Conservation (phyloP, 2,797 vertebrate genomes). For the Craterocephalus amniculus region DNA sequence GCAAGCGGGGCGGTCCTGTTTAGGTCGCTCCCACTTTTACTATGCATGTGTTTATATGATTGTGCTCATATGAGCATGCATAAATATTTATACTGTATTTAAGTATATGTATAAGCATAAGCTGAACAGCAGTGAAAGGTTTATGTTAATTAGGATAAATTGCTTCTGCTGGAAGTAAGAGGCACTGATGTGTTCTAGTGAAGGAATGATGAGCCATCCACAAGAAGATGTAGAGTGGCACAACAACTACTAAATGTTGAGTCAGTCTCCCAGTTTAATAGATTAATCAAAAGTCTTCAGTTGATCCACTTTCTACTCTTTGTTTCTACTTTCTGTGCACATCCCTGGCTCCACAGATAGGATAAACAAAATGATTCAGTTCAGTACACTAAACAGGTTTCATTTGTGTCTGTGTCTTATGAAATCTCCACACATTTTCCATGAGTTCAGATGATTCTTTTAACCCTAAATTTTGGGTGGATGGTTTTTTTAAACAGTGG, state of each 20-base stretch:
- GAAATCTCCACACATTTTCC: constrained; percentile 2
- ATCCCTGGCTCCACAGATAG: background rate
- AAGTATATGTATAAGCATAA: constrained; percentile 27
- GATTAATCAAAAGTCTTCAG: background rate
- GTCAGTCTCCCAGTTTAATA: background rate
- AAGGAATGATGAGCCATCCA: constrained; percentile 7
- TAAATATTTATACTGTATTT: constrained; percentile 21
- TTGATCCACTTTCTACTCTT: background rate
- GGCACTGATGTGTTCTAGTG: constrained; percentile 28
- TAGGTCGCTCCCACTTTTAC: constrained; percentile 69
- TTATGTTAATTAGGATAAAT: constrained; percentile 59
- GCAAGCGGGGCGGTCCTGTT: constrained; percentile 46
- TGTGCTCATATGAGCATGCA: constrained; percentile 31
- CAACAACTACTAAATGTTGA: constrained; percentile 5
- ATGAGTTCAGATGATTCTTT: constrained; percentile 2
- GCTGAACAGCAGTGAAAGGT: constrained; percentile 49
- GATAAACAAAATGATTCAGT: background rate
- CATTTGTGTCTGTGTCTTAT: background rate
- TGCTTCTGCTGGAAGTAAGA: constrained; percentile 37
- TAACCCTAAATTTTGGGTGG: background rate
- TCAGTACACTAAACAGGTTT: background rate
- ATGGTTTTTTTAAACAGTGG: background rate
- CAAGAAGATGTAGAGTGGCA: constrained; percentile 21
- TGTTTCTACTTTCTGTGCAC: background rate
- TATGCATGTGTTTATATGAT: constrained; percentile 39